A percentile compares a stretch with the other conserved stretches of the same genome.
Evolutionary conservation across 2,888 invertebrate genomes (phyloP).

Genomic region (Agonum fuliginosum): DNA sequence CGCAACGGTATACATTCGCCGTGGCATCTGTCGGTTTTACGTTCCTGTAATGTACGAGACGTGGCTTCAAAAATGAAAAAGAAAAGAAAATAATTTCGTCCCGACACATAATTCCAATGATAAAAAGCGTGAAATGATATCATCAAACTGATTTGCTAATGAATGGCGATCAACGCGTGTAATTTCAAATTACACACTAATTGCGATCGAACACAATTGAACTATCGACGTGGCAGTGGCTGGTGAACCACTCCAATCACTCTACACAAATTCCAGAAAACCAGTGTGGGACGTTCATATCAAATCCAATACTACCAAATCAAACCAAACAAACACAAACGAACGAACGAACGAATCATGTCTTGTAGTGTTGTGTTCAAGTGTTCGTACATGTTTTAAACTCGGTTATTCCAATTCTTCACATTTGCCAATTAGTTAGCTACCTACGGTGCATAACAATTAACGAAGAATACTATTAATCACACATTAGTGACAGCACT

Average conservation of each 20-base stretch:
- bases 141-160: slow-evolving; percentile 47
- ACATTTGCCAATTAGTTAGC: slow-evolving; percentile 33
- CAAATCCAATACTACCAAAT: not conserved
- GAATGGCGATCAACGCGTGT: slow-evolving; percentile 36
- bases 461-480: slow-evolving; percentile 4
- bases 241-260: too few species aligned
- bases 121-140: slow-evolving; percentile 46
- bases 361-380: slow-evolving; percentile 36
- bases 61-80: slow-evolving; percentile 70
- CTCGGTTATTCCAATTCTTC: slow-evolving; percentile 15
- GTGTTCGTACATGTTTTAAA: slow-evolving; percentile 27
- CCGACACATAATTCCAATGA: slow-evolving; percentile 41
- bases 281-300: not conserved
- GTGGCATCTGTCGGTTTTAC: slow-evolving; percentile 72
- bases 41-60: slow-evolving; percentile 70
- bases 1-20: slow-evolving; percentile 79
- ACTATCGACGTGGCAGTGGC: slow-evolving; percentile 1
- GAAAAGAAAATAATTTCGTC: slow-evolving; percentile 60
- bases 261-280: slow-evolving; percentile 10
- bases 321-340: slow-evolving; percentile 19
- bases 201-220: slow-evolving; percentile 27
- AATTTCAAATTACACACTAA: slow-evolving; percentile 40
- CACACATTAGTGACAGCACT: not conserved
- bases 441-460: slow-evolving; percentile 24
- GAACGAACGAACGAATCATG: slow-evolving; percentile 35